Evolutionary conservation across 1,140 invertebrate species (phyloP).

Genomic region (Leguminivora glycinivorella): DNA sequence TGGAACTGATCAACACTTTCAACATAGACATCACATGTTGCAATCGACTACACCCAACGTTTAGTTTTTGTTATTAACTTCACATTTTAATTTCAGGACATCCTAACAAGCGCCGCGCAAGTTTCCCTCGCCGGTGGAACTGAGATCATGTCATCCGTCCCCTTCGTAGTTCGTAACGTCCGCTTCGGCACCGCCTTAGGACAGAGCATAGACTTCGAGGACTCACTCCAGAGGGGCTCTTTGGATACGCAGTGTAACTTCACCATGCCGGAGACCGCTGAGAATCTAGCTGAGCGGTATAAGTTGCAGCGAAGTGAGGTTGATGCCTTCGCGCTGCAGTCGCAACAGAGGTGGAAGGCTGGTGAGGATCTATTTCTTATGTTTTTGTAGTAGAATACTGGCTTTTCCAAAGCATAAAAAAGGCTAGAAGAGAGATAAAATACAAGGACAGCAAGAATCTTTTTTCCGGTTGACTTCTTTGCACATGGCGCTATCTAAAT

Average conservation of each 20-base stretch:
- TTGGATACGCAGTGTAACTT: constrained; percentile 93
- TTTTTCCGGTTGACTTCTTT: no score
- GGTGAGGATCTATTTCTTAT: constrained; percentile 74
- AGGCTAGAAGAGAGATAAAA: not conserved
- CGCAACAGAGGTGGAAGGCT: constrained; percentile 90
- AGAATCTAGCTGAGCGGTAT: constrained; percentile 96
- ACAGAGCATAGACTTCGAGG: constrained; percentile 89
- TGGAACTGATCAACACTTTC: no score
- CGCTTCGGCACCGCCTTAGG: constrained; percentile 95
- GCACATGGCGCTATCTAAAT: no score
- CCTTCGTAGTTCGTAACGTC: constrained; percentile 91
- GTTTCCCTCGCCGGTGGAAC: constrained; percentile 94
- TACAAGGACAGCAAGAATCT: not conserved
- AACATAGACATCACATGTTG: no score
- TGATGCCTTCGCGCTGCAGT: constrained; percentile 92
- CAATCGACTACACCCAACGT: no score
- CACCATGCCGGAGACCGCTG: constrained; percentile 98
- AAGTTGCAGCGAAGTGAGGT: constrained; percentile 90
- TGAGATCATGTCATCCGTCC: constrained; percentile 96
- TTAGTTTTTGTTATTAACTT: not conserved
- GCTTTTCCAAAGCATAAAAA: not conserved
- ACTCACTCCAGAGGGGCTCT: constrained; percentile 87
- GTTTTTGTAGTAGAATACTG: not conserved
- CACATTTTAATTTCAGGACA: constrained; percentile 83
- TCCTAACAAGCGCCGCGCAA: constrained; percentile 90